A percentile compares a stretch with the other conserved stretches of the same genome.
Evolutionary conservation across 92 coral and sea anemone genomes (phyloP).

Genomic region (Desmophyllum pertusum): DNA sequence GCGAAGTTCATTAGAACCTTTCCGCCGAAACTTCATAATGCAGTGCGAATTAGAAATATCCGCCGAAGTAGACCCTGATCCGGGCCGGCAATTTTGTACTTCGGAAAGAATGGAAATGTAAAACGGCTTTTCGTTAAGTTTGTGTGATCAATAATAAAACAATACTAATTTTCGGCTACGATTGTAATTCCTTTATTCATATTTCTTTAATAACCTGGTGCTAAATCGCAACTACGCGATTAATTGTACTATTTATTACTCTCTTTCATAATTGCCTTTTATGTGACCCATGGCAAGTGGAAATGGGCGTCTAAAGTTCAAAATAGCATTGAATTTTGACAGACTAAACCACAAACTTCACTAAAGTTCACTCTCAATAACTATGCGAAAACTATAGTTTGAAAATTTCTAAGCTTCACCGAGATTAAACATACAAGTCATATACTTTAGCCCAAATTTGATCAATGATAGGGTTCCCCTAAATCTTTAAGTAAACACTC

Average conservation of each 20-base stretch:
- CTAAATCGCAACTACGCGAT: slow-evolving; percentile 37
- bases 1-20: slow-evolving; percentile 27
- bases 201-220: slow-evolving; percentile 38
- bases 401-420: not conserved
- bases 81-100: slow-evolving; percentile 36
- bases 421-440: not conserved
- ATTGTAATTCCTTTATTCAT: slow-evolving; percentile 38
- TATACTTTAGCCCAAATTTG: not conserved
- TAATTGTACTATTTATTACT: slow-evolving; percentile 37
- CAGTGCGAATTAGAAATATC: slow-evolving; percentile 33
- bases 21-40: slow-evolving; percentile 40
- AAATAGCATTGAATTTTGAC: slow-evolving; percentile 34
- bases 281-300: not conserved
- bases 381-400: not conserved
- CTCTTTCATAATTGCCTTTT: slow-evolving; percentile 12
- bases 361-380: not conserved
- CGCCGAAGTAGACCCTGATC: slow-evolving; percentile 39
- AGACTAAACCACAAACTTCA: slow-evolving; percentile 19
- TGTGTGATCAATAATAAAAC: slow-evolving; percentile 26
- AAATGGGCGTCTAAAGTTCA: slow-evolving; percentile 12
- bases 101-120: slow-evolving; percentile 37
- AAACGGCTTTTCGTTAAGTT: slow-evolving; percentile 38
- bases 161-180: slow-evolving; percentile 40
- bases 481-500: slow-evolving; percentile 7
- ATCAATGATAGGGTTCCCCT: not conserved